Evolutionary conservation across 2,797 vertebrate species (phyloP).

Genomic region (Gallinago stenura): DNA sequence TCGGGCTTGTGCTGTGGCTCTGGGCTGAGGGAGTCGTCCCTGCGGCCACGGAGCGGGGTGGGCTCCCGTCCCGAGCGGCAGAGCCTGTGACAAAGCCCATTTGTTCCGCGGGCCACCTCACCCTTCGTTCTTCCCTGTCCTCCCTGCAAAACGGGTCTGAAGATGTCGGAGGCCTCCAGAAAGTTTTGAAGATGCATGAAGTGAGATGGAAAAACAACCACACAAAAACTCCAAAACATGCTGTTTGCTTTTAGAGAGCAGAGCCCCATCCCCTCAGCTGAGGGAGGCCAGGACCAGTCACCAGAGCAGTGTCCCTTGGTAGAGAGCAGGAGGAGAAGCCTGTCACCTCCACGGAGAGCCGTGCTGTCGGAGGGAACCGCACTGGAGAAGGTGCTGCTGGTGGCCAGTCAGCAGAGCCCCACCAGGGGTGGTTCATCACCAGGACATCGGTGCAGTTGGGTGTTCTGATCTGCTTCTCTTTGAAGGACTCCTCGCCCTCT

Average conservation of each 20-base stretch:
- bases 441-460: accelerated
- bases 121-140: not conserved
- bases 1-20: not conserved
- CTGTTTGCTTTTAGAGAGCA: not conserved
- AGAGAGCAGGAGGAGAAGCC: not conserved
- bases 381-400: not conserved
- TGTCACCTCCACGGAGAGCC: not conserved
- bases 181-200: not conserved
- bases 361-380: accelerated
- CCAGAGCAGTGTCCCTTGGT: not conserved
- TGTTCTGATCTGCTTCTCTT: not conserved
- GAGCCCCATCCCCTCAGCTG: accelerated
- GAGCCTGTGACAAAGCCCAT: accelerated
- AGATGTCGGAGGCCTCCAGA: not conserved
- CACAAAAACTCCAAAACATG: no score
- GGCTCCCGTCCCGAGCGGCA: not conserved
- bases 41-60: accelerated
- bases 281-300: not conserved
- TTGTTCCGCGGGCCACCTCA: accelerated
- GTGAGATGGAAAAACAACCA: accelerated
- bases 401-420: accelerated
- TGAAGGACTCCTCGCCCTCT: not conserved
- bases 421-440: accelerated
- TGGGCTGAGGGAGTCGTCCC: not conserved
- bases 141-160: not conserved